These are phyloP conservation scores for Tachysurus fulvidraco DNA, from an alignment of 2,113 vertebrate species.

Conservation along the genomic window DNA sequence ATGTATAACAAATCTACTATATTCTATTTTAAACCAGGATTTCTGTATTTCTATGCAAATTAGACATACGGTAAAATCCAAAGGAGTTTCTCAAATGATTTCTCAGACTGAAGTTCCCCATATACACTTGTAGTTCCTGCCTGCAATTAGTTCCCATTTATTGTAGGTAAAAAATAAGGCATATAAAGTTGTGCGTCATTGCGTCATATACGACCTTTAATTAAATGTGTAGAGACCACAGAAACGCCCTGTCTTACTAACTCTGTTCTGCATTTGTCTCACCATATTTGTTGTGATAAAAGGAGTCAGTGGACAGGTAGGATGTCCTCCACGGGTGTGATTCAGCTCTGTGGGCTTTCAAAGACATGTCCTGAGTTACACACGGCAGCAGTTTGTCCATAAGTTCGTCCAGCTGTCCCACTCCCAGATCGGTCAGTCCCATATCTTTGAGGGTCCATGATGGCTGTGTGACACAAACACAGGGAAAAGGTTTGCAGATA, in stretches of 20 bases:
- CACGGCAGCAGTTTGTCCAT: constrained; percentile 78
- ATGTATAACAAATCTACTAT: too few relatives aligned
- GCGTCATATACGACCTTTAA: too few relatives aligned
- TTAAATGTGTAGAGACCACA: too few relatives aligned
- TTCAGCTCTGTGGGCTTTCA: constrained; percentile 42
- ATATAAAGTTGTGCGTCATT: too few relatives aligned
- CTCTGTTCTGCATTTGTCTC: constrained; percentile 23
- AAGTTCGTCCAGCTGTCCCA: constrained; percentile 79
- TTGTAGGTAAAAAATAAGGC: too few relatives aligned
- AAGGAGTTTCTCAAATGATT: too few relatives aligned
- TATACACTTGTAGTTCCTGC: too few relatives aligned
- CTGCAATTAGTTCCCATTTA: too few relatives aligned
- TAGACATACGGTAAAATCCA: not conserved
- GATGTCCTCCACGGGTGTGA: constrained; percentile 82
- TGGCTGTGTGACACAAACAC: constrained; percentile 59
- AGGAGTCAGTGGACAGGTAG: constrained; percentile 85
- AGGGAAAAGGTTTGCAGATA: not conserved
- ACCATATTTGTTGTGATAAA: constrained; percentile 97
- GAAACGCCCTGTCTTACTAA: not conserved
- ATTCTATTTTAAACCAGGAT: too few relatives aligned
- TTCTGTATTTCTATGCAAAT: too few relatives aligned
- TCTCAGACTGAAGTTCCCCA: too few relatives aligned
- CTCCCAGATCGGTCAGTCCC: constrained; percentile 85
- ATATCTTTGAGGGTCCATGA: constrained; percentile 81
- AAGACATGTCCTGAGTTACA: constrained; percentile 60